Conservation (phyloP, 2,888 invertebrate genomes). For the Andrena bucephala region DNA sequence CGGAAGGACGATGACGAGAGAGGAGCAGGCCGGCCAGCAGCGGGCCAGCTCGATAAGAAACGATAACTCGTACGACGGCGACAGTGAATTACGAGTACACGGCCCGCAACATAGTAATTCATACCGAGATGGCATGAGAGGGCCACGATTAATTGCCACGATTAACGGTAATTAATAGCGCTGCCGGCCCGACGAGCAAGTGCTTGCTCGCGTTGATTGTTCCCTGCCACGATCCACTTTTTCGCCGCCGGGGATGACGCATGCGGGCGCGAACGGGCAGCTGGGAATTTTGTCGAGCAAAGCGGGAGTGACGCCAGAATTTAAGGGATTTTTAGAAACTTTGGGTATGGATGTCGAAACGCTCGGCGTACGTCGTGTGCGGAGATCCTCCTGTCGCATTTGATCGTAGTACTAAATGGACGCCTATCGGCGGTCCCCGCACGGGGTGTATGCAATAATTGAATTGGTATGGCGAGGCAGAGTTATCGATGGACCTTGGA, state of each 20-base stretch:
- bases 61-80: conserved; percentile 65
- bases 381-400: too few species aligned
- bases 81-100: conserved; percentile 64
- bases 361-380: too few species aligned
- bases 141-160: conserved; percentile 78
- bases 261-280: background rate
- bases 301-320: background rate
- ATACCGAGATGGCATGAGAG: conserved; percentile 68
- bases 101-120: conserved; percentile 66
- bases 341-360: background rate
- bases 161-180: conserved; percentile 82
- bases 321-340: too few species aligned
- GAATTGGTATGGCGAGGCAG: too few species aligned
- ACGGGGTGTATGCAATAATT: too few species aligned
- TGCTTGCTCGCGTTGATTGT: conserved; percentile 65
- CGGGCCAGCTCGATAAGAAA: conserved; percentile 59
- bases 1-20: conserved; percentile 35
- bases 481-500: too few species aligned
- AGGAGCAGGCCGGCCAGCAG: conserved; percentile 42
- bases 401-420: too few species aligned
- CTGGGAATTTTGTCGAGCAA: conserved; percentile 3
- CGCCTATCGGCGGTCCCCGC: too few species aligned
- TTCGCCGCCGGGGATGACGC: conserved; percentile 6
- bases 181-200: conserved; percentile 63
- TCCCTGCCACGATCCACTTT: conserved; percentile 38